phyloP scores from a whole-genome alignment of 2,113 vertebrate genomes.

The Mus musculus region GRCm39 chr15:12084001-12084500 shows the following conservation, averaged over 20 bases:
- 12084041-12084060: too few relatives aligned
- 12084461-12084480: background rate
- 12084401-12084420: background rate
- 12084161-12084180: background rate
- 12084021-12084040: too few relatives aligned
- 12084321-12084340: background rate
- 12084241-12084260: background rate
- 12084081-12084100: too few relatives aligned
- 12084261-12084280: background rate
- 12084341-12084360: background rate
- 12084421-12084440: background rate
- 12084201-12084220: background rate
- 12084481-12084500: background rate
- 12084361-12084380: background rate
- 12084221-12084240: background rate
- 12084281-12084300: background rate
- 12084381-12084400: background rate
- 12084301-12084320: background rate
- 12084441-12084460: slow-evolving; percentile 10
- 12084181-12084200: background rate
- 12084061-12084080: too few relatives aligned
- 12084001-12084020: too few relatives aligned
- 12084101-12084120: too few relatives aligned
- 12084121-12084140: too few relatives aligned
- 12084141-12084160: too few relatives aligned